Conservation (phyloP, 2,113 vertebrate species). For the Bufo bufo region DNA sequence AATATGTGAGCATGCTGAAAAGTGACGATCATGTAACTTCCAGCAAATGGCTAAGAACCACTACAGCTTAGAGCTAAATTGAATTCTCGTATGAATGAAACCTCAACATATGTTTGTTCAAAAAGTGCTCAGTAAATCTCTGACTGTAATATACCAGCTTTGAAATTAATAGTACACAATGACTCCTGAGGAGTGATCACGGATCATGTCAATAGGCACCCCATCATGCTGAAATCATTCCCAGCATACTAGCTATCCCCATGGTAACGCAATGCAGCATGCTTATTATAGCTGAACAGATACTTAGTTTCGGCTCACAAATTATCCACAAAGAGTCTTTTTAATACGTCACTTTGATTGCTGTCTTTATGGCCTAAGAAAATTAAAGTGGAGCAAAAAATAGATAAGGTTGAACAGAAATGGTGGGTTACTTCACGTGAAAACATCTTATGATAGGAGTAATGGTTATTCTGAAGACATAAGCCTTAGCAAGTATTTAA, state of each 20-base stretch:
- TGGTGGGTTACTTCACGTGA: slow-evolving; percentile 19
- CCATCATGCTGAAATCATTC: slow-evolving; percentile 44
- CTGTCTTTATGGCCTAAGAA: slow-evolving; percentile 37
- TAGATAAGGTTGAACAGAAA: slow-evolving; percentile 24
- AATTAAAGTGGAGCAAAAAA: slow-evolving; percentile 14
- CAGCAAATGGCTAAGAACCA: background rate
- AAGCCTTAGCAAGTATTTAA: background rate
- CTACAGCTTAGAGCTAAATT: background rate
- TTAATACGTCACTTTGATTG: slow-evolving; percentile 52
- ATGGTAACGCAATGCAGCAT: slow-evolving; percentile 51
- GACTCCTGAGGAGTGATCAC: slow-evolving; percentile 41
- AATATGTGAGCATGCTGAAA: background rate
- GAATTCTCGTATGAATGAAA: background rate
- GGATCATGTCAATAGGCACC: slow-evolving; percentile 41
- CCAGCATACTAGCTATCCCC: slow-evolving; percentile 49
- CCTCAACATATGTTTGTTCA: background rate
- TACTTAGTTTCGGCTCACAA: slow-evolving; percentile 52
- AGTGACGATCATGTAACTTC: background rate
- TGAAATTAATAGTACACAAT: slow-evolving; percentile 34
- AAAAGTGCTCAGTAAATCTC: slow-evolving; percentile 24
- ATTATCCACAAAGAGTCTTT: slow-evolving; percentile 55
- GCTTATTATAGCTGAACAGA: slow-evolving; percentile 44
- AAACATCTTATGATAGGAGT: background rate
- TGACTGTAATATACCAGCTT: slow-evolving; percentile 21
- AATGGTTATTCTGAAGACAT: background rate